A percentile compares a stretch with the other conserved stretches of the same genome.
Conservation (phyloP, 2,797 vertebrate genomes). For the Silurus aristotelis region DNA sequence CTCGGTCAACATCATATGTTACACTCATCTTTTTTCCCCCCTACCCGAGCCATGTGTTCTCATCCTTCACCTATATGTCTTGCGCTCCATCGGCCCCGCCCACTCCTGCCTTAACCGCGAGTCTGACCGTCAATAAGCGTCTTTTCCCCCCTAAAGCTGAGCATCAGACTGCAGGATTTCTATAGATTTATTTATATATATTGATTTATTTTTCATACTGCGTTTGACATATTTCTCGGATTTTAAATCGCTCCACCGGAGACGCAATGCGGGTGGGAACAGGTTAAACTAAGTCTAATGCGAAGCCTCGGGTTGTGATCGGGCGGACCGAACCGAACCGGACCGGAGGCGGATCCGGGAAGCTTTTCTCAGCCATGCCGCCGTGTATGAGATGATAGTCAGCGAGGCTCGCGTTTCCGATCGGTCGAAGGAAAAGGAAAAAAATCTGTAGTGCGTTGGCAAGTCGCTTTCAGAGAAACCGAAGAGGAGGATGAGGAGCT, state of each 20-base stretch:
- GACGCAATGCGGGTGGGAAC: background rate
- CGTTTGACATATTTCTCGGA: background rate
- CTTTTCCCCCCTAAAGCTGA: slow-evolving; percentile 21
- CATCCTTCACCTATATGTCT: slow-evolving; percentile 46
- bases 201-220: background rate
- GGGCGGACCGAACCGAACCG: background rate
- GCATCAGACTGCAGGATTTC: slow-evolving; percentile 4
- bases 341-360: slow-evolving; percentile 13
- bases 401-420: slow-evolving; percentile 9
- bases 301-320: background rate
- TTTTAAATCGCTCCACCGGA: background rate
- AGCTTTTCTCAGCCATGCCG: slow-evolving; percentile 20
- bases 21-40: background rate
- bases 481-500: slow-evolving; percentile 26
- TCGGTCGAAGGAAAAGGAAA: slow-evolving; percentile 23
- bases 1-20: background rate
- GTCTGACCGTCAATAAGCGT: slow-evolving; percentile 40
- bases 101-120: slow-evolving; percentile 34
- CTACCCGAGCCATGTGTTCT: slow-evolving; percentile 4
- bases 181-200: background rate
- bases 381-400: slow-evolving; percentile 19
- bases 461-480: background rate
- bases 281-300: background rate
- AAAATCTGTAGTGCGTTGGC: background rate
- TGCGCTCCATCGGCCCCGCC: slow-evolving; percentile 48